Conservation (phyloP, 2,888 invertebrate species). For the Tanytarsus gracilentus region DNA sequence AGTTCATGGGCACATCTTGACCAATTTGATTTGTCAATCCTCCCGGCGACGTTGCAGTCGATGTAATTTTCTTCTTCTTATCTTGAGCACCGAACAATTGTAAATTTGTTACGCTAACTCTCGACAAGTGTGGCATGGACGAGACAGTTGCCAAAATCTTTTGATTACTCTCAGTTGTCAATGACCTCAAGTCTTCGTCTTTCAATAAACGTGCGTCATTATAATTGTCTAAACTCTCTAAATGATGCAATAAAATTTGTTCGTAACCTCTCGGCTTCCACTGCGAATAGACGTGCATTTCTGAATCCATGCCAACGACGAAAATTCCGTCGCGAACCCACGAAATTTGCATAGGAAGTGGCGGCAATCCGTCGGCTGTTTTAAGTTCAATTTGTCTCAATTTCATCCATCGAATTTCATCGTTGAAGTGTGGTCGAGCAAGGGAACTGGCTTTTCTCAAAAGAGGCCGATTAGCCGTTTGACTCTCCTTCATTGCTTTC, state of each 20-base stretch:
- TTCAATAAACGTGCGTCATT: constrained; percentile 59
- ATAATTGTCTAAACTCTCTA: constrained; percentile 58
- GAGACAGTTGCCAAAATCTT: constrained; percentile 60
- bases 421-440: constrained; percentile 79
- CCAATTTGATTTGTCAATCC: constrained; percentile 36
- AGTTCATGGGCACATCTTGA: constrained; percentile 39
- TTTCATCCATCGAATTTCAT: constrained; percentile 96
- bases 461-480: constrained; percentile 73
- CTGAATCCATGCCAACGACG: constrained; percentile 98
- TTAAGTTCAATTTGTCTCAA: constrained; percentile 79
- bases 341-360: constrained; percentile 95
- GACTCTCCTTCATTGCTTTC: constrained; percentile 82
- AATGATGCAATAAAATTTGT: constrained; percentile 31
- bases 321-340: constrained; percentile 98
- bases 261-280: constrained; percentile 62
- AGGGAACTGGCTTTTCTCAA: constrained; percentile 84
- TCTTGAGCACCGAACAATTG: constrained; percentile 63
- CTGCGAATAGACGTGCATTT: constrained; percentile 99
- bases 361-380: constrained; percentile 92
- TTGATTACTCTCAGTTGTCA: constrained; percentile 59
- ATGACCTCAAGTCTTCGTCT: constrained; percentile 56
- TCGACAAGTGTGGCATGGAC: constrained; percentile 70
- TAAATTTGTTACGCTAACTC: constrained; percentile 75
- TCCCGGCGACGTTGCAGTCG: constrained; percentile 34
- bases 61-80: constrained; percentile 54